Evolutionary conservation across 2,888 invertebrate genomes (phyloP).

Genomic region (Pristionchus entomophagus): DNA sequence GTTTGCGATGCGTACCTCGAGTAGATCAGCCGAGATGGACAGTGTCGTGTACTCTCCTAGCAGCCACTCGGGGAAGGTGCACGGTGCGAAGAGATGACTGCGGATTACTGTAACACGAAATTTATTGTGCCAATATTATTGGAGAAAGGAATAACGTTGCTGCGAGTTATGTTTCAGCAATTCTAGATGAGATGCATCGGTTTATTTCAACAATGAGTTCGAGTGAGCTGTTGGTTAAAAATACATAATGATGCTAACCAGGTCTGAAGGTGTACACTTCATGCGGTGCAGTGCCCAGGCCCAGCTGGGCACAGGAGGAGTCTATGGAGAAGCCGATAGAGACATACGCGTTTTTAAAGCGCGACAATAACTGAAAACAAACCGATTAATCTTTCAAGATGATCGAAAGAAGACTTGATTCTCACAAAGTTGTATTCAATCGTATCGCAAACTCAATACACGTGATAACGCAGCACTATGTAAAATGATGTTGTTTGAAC

Average conservation of each 20-base stretch:
- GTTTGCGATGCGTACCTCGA: constrained; percentile 52
- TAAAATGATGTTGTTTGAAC: no score
- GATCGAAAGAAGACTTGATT: no score
- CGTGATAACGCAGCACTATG: no score
- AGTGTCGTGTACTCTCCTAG: constrained; percentile 66
- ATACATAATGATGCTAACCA: not conserved
- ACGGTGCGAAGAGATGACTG: constrained; percentile 59
- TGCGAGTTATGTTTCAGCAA: no score
- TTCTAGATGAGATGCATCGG: no score
- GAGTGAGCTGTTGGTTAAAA: no score
- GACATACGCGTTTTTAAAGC: not conserved
- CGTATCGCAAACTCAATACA: no score
- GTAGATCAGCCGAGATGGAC: constrained; percentile 55
- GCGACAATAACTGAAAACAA: constrained; percentile 7
- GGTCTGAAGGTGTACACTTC: constrained; percentile 49
- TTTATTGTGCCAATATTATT: no score
- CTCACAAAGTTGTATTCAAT: no score
- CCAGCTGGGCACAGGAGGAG: constrained; percentile 31
- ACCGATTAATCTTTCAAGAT: not conserved
- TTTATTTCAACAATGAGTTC: no score
- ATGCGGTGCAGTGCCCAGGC: not conserved
- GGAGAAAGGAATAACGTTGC: no score
- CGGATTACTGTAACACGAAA: constrained; percentile 10
- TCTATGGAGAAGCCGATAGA: constrained; percentile 44
- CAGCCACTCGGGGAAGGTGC: constrained; percentile 66